Evolutionary conservation across 1,140 invertebrate genomes (phyloP), one percentile per base, ranked within the genome.

Genomic region (Sarcophaga bullata): DNA sequence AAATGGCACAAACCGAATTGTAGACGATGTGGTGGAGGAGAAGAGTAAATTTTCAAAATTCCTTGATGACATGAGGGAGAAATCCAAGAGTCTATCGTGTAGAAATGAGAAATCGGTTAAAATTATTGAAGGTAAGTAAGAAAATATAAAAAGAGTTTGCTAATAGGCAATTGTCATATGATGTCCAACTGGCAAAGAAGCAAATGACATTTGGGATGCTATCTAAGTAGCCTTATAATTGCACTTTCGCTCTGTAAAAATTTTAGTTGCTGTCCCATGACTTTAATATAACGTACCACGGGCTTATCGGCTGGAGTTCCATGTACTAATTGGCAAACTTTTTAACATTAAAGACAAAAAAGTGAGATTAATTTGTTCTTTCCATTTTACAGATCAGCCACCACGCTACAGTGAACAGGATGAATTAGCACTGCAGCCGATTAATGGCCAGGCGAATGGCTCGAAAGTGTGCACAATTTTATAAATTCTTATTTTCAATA

Each of bases 401-500:
- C 87, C 85, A 80, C 62, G 83, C 19, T 85, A 86, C 58, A 81
- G 85, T 54, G 73, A 83, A 13, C 52, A 62, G 50, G 82, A 83
- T 76, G 78, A 83, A 58, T 82, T 88, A 84, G 87, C 87, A 17
- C 76, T 85, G 49, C 87, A 83, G 81, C 82, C 82, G 73, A 68
- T 83, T 15, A 84, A 86, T 83, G 83, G 52, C 83, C 82, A 86
- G 68, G 84, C 89, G 85, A 84, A 87, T 68, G 86, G 88, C 75
- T 89, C 88, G 49, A 87, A 89, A 81, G 88, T 89, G 50, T 89
- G 88, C 88, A 88, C 88, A 73, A 89, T 89, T 84, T 88, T 89
- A 88, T 89, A 89, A 86, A 84, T 80, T 73, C 8, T 73, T 37
- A 37, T 37, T 37, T 72, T 72, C 62, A 25, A 62, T 15, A 62